Evolutionary conservation across 2,888 invertebrate genomes (phyloP).

Genomic region (Horisme vitalbata): DNA sequence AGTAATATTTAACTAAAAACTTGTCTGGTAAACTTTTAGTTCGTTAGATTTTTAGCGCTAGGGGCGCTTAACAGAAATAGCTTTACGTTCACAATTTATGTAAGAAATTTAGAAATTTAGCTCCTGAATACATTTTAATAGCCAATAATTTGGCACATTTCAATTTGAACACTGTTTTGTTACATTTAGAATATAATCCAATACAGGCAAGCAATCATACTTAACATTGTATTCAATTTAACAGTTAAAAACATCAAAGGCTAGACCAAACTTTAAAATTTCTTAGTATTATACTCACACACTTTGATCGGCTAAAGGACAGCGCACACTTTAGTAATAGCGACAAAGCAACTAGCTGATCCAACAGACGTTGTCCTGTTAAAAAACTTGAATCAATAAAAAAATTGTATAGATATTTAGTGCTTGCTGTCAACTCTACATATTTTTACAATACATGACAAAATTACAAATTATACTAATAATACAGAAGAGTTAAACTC

Average conservation of each 20-base stretch:
- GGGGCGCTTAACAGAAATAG: too few species aligned
- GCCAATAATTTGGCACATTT: conserved; percentile 69
- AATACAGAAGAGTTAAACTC: conserved; percentile 27
- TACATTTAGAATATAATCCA: conserved; percentile 20
- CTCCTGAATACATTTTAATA: conserved; percentile 27
- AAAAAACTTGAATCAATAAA: neutral
- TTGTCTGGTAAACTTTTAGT: too few species aligned
- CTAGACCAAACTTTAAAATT: neutral
- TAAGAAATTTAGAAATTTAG: conserved; percentile 16
- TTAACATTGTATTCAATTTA: conserved; percentile 15
- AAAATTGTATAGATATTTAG: conserved; percentile 15
- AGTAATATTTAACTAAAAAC: too few species aligned
- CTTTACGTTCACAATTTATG: neutral
- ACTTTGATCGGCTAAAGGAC: too few species aligned
- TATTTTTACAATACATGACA: conserved; percentile 16
- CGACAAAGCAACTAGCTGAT: too few species aligned
- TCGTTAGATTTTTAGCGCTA: too few species aligned
- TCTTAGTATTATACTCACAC: too few species aligned
- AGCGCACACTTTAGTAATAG: too few species aligned
- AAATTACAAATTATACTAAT: conserved; percentile 14
- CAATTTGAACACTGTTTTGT: conserved; percentile 59
- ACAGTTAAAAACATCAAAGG: conserved; percentile 6
- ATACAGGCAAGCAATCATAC: conserved; percentile 18
- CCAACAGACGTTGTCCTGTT: too few species aligned
- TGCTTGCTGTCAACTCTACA: conserved; percentile 14